A percentile compares a stretch with the other conserved stretches of the same genome.
Evolutionary conservation across 53 echinoderm and acorn worm genomes (phyloP).

Genomic region (Mesocentrotus franciscanus): DNA sequence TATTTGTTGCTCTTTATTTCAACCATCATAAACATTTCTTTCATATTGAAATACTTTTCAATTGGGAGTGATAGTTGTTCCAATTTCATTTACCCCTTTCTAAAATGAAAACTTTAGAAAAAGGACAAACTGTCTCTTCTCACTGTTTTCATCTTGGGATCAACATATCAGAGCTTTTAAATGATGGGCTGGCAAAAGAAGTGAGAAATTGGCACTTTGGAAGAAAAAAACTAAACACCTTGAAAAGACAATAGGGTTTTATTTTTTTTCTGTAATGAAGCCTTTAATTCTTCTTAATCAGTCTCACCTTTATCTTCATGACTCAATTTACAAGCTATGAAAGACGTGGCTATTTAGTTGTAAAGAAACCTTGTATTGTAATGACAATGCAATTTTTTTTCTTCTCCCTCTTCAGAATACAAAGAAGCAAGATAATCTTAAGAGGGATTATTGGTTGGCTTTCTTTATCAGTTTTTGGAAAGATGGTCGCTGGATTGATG

Average conservation of each 20-base stretch:
- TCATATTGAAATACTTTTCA: not conserved
- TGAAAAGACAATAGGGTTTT: constrained; percentile 32
- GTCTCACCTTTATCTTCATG: not conserved
- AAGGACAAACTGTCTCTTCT: not conserved
- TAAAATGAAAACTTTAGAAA: not conserved
- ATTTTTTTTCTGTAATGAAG: not conserved
- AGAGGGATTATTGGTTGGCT: too few relatives aligned
- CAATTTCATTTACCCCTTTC: not conserved
- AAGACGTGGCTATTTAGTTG: not conserved
- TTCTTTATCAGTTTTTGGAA: not conserved
- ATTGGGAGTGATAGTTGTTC: not conserved
- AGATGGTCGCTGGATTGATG: not conserved
- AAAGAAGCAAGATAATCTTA: not conserved
- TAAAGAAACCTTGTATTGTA: not conserved
- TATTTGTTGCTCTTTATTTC: not conserved
- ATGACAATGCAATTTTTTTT: constrained; percentile 25
- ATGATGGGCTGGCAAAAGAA: not conserved
- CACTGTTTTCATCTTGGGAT: not conserved
- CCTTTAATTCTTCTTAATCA: not conserved
- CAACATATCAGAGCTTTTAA: not conserved
- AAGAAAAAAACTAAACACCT: not conserved
- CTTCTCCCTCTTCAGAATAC: not conserved
- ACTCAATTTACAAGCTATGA: not conserved
- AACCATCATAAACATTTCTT: not conserved
- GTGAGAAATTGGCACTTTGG: not conserved